Percentiles rank a stretch among this genome's conserved stretches.
Evolutionary conservation across 2,113 vertebrate species (phyloP).

Genomic region (Nothobranchius furzeri): DNA sequence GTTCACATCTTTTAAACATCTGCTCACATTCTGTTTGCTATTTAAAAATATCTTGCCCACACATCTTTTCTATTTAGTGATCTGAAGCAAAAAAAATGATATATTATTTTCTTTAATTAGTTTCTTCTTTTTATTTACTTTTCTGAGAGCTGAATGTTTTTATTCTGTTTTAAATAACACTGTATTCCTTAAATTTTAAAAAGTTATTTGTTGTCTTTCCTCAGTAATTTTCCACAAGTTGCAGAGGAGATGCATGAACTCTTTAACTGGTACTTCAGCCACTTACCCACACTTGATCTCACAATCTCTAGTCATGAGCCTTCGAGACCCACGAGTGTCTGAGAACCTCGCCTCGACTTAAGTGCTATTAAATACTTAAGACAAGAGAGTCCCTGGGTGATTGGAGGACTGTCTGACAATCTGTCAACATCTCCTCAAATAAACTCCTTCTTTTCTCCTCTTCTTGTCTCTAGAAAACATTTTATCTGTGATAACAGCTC

Average conservation of each 20-base stretch:
- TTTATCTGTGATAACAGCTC: no score
- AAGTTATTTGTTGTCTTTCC: neutral
- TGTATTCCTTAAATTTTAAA: no score
- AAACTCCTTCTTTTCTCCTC: slow-evolving; percentile 2
- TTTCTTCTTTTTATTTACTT: no score
- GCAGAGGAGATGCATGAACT: slow-evolving; percentile 8
- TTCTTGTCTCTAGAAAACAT: neutral
- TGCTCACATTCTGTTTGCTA: neutral
- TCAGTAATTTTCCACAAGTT: neutral
- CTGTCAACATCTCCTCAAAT: slow-evolving; percentile 38
- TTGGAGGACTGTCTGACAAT: slow-evolving; percentile 49
- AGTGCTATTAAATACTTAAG: slow-evolving; percentile 54
- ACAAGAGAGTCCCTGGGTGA: slow-evolving; percentile 27
- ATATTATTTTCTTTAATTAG: no score
- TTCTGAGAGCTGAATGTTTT: no score
- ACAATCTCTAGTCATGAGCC: neutral
- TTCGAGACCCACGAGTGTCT: slow-evolving; percentile 28
- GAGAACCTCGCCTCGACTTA: slow-evolving; percentile 38
- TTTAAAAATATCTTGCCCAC: no score
- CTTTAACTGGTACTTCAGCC: slow-evolving; percentile 9
- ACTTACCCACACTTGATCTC: neutral
- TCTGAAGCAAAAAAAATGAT: no score
- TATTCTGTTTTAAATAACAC: no score
- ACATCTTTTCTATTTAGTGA: no score
- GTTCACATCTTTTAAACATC: slow-evolving; percentile 6